Base-by-base conservation (phyloP, 1,140 invertebrate species). In the Ostrea edulis region DNA sequence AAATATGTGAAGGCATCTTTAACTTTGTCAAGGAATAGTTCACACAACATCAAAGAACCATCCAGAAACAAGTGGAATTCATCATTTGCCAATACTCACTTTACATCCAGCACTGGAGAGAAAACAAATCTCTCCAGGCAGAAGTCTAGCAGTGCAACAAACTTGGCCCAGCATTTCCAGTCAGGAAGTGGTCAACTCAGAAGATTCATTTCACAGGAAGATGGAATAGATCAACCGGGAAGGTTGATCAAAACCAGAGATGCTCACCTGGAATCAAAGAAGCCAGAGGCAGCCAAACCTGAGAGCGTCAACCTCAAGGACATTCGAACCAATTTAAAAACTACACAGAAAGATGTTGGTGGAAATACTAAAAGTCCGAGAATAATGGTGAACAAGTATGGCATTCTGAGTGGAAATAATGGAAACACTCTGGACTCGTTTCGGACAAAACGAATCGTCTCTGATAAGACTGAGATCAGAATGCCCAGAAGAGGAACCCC, bases 61-160 rank as follows among this genome's bases (percentile, higher is more conserved):
- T 77, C 68, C 29, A 77, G 29, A 77, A 77, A 77, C 68, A 77
- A 77, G 68, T 77, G 68, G 68, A 77, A 77, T 77, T 29, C 68
- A 9, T 77, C 68, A 3, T 77, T 77, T 77, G 68, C 22, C 25
- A 77, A 29, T 5, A 25, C 68, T 77, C 25, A 77, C 14, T 77
- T 77, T 77, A 77, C 29, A 12, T 35, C 68, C 29, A 77, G 25
- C 25, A 35, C 68, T 29, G 68, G 25, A 77, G 68, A 77, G 22
- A 77, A 35, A 12, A 29, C 29, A 17, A 77, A 77, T 14, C 68
- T 77, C 3, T 77, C 68, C 25, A 77, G 68, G 29, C 68, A 77
- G 29, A 77, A 44, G 25, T 77, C 68, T 77, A 77, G 68, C 68
- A 77, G 68, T 77, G 29, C 68, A 35, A 77, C 68, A 77, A 77